Percentiles rank a stretch among this genome's conserved stretches.
Conservation (phyloP, 2,797 vertebrate genomes). For the Phylloscopus collybita region DNA sequence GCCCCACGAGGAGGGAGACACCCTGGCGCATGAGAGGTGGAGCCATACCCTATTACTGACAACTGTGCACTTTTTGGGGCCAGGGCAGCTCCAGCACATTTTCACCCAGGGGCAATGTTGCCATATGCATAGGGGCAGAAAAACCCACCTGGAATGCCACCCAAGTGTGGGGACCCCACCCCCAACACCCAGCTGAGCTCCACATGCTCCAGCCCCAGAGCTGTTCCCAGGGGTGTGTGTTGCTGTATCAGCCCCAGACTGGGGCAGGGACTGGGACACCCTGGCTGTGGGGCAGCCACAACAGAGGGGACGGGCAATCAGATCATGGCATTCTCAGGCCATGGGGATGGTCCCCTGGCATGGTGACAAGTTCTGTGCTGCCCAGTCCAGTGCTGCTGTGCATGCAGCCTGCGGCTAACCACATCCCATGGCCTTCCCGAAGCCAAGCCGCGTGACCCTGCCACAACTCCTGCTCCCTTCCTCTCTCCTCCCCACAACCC, state of each 20-base stretch:
- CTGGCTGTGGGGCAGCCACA: background rate
- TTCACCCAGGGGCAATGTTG: background rate
- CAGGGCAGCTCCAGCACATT: background rate
- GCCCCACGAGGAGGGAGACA: background rate
- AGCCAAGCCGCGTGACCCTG: conserved; percentile 57
- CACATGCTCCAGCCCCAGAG: fast-evolving
- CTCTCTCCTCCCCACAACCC: conserved; percentile 69
- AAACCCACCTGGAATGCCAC: background rate
- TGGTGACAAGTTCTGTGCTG: background rate
- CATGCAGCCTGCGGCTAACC: conserved; percentile 74
- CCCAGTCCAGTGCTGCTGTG: background rate
- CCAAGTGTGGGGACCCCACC: background rate
- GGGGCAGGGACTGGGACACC: background rate
- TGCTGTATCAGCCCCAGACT: background rate
- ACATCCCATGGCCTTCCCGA: conserved; percentile 73
- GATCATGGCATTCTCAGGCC: background rate
- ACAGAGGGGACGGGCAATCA: fast-evolving
- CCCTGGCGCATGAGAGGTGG: fast-evolving
- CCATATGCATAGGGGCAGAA: background rate
- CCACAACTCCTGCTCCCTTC: conserved; percentile 61
- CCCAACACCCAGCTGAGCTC: background rate
- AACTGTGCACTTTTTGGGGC: background rate
- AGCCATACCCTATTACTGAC: fast-evolving
- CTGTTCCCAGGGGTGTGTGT: background rate
- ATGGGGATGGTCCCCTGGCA: background rate